Evolutionary conservation across 2,888 invertebrate genomes (phyloP).

Genomic region (Rotaria sp.): DNA sequence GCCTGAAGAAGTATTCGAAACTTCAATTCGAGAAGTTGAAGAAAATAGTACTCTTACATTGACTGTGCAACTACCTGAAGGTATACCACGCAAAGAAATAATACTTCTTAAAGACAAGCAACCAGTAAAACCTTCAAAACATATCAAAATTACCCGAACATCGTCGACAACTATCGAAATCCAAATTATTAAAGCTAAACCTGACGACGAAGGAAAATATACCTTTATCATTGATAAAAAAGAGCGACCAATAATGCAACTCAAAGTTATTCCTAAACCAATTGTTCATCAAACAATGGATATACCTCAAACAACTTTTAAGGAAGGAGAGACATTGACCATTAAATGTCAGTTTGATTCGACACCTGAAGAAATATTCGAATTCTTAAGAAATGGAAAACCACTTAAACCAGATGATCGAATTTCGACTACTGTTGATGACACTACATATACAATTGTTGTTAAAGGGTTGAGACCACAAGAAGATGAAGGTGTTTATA

Average conservation of each 20-base stretch:
- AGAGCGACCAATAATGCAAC: not conserved
- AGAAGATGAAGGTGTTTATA: constrained; percentile 5
- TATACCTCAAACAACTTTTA: not conserved
- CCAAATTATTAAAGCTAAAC: not conserved
- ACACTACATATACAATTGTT: not conserved
- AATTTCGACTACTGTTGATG: not conserved
- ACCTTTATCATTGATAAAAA: not conserved
- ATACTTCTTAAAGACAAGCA: too few species aligned
- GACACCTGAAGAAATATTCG: not conserved
- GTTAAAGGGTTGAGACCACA: not conserved
- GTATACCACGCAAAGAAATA: too few species aligned
- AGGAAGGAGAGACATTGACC: not conserved
- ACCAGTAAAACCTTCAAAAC: not conserved
- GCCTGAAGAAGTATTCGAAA: too few species aligned
- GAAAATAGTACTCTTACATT: too few species aligned
- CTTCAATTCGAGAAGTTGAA: too few species aligned
- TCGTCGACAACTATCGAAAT: not conserved
- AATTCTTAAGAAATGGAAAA: not conserved
- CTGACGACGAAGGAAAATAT: not conserved
- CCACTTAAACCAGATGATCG: not conserved
- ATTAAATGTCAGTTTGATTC: not conserved
- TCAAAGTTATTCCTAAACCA: not conserved
- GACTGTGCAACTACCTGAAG: too few species aligned
- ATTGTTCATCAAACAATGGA: not conserved
- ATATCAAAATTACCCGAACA: not conserved